phyloP scores from a whole-genome alignment of 2,797 vertebrate species.

The Zalophus californianus region DNA sequence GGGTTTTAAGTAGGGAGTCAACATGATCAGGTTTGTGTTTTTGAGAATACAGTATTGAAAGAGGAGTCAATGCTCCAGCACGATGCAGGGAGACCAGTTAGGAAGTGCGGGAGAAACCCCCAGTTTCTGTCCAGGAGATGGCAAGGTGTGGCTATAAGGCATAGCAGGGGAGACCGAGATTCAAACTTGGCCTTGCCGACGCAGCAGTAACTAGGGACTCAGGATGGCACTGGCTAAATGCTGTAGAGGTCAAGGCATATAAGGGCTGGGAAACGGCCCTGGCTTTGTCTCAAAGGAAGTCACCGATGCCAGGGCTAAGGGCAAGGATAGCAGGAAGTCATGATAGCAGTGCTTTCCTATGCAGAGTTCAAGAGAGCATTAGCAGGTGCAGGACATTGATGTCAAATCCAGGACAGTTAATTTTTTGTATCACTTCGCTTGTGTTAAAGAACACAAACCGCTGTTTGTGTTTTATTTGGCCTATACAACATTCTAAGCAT shows the following conservation, averaged over 20 bases:
- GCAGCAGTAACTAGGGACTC: not conserved
- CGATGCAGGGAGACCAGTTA: not conserved
- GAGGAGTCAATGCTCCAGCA: not conserved
- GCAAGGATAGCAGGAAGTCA: not conserved
- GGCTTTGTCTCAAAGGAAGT: constrained; percentile 41
- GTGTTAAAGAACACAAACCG: constrained; percentile 10
- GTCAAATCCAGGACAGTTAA: not conserved
- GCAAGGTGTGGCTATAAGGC: not conserved
- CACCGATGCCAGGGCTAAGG: not conserved
- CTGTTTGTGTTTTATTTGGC: constrained; percentile 43
- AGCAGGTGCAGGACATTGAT: not conserved
- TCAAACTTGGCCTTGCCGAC: not conserved
- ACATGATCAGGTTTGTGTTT: not conserved
- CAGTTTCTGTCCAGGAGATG: not conserved
- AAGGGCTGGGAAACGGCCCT: not conserved
- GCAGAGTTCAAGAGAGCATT: not conserved
- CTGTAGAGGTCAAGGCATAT: not conserved
- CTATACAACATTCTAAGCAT: not conserved
- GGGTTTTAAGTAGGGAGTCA: not conserved
- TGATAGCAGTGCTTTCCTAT: not conserved
- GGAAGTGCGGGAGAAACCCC: not conserved
- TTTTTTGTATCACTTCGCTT: constrained; percentile 41
- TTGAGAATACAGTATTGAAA: not conserved
- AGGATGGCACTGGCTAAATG: not conserved
- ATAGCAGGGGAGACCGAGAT: not conserved